Conservation (phyloP, 2,888 invertebrate species). For the Meiosimyza decipiens region DNA sequence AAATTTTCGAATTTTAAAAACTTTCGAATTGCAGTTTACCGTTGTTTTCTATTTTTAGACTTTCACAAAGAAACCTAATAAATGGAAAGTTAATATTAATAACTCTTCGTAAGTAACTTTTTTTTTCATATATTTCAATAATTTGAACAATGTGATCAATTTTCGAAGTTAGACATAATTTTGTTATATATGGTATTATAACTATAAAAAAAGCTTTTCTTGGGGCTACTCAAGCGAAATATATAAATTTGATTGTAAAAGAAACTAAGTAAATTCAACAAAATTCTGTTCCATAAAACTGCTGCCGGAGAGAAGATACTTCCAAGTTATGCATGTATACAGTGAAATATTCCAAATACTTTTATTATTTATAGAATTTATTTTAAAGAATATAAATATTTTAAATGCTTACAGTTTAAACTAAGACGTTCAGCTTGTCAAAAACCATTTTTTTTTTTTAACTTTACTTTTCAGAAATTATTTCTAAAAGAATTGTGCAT, state of each 20-base stretch:
- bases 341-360: constrained; percentile 20
- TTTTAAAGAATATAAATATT: too few species aligned
- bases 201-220: background rate
- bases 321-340: constrained; percentile 20
- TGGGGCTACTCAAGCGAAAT: too few species aligned
- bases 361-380: too few species aligned
- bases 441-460: background rate
- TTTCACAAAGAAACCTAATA: constrained; percentile 38
- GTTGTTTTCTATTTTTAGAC: constrained; percentile 35
- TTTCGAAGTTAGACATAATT: constrained; percentile 12
- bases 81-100: constrained; percentile 31
- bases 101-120: constrained; percentile 30
- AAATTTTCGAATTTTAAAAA: constrained; percentile 18
- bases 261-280: too few species aligned
- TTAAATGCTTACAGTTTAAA: too few species aligned
- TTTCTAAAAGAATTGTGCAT: constrained; percentile 42
- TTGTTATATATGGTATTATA: too few species aligned
- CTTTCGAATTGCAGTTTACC: constrained; percentile 23
- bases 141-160: constrained; percentile 26
- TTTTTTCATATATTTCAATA: constrained; percentile 8
- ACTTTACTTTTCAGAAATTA: background rate
- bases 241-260: too few species aligned
- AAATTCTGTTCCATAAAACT: too few species aligned
- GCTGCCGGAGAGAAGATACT: too few species aligned
- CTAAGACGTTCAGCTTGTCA: too few species aligned